Evolutionary conservation across 2,797 vertebrate species (phyloP), one percentile per base, ranked within the genome.

Genomic region (Ctenopoma multispine): DNA sequence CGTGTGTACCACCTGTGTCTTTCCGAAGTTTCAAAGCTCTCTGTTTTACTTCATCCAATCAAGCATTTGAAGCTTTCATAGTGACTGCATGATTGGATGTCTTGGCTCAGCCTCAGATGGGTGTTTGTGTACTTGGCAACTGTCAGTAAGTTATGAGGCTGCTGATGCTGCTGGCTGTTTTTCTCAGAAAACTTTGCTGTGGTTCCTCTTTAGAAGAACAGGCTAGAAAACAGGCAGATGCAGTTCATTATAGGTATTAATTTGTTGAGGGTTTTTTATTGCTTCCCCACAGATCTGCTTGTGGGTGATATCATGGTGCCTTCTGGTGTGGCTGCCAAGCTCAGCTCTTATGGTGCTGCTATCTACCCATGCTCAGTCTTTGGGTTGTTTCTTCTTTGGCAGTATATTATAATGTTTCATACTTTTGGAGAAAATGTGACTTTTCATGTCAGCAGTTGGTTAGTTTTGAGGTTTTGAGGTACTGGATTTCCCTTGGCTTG

Each of bases 61-160:
- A 69, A 62, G 40, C 46, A 70, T 77, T 68, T 73, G 69, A 21
- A 57, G 55, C 63, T 77, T 21, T 59, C 34, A 29, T 50, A 43
- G 68, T 41, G 65, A 64, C 60, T 65, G 49, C 67, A 34, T 59
- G 27, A 54, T 49, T 63, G 54, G 53, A 59, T 59, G 48, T 59
- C 55, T 73, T 79, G 63, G 57, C 65, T 81, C 49, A 7, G 7
- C 47, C 18, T 70, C 59, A 64, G 57, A 18, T 46, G 29, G 24
- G 15, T 55, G 53, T 79, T 64, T 77, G 58, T 80, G n/a, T 56
- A 29, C 53, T 67, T 87, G 63, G 77, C 67, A 75, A 71, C 69
- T 73, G 51, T 63, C 50, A 60, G 59, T 48, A 27, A 68, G 53
- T 60, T 55, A n/a, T 31, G 7, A 57, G 62, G 56, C 34, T 74